A percentile compares a stretch with the other conserved stretches of the same genome.
Evolutionary conservation across 2,797 vertebrate genomes (phyloP).

Genomic region (Ptychobarbus kaznakovi): DNA sequence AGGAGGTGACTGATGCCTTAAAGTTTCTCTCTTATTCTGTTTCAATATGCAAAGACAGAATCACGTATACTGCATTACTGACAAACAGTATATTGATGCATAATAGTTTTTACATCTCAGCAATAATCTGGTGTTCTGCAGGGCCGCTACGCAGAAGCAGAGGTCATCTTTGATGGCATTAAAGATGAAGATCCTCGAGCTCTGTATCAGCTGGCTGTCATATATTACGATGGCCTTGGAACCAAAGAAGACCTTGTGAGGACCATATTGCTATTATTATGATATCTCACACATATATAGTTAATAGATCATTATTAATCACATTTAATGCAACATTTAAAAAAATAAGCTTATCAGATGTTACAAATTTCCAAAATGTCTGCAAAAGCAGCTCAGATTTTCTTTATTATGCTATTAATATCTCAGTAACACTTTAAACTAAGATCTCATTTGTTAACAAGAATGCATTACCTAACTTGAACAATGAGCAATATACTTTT

Average conservation of each 20-base stretch:
- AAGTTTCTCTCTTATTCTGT: neutral
- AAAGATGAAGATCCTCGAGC: constrained; percentile 79
- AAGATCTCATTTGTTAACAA: neutral
- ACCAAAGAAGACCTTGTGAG: constrained; percentile 74
- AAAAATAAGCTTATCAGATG: neutral
- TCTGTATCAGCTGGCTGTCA: constrained; percentile 82
- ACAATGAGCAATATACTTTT: neutral
- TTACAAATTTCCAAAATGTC: neutral
- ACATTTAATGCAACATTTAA: neutral
- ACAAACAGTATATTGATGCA: neutral
- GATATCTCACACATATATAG: neutral
- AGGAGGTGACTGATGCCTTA: constrained; percentile 72
- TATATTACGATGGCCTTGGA: constrained; percentile 83
- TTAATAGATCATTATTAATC: neutral
- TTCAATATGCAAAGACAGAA: neutral
- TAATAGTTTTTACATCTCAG: neutral
- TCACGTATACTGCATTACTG: neutral
- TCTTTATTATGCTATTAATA: neutral
- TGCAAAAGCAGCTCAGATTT: neutral
- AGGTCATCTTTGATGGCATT: constrained; percentile 77
- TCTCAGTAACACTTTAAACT: neutral
- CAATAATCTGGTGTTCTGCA: constrained; percentile 59
- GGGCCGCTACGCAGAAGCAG: constrained; percentile 78
- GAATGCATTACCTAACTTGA: neutral
- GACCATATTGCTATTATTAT: constrained; percentile 36